Conservation (phyloP, 2,797 vertebrate species). For the Adelosebastes latens region DNA sequence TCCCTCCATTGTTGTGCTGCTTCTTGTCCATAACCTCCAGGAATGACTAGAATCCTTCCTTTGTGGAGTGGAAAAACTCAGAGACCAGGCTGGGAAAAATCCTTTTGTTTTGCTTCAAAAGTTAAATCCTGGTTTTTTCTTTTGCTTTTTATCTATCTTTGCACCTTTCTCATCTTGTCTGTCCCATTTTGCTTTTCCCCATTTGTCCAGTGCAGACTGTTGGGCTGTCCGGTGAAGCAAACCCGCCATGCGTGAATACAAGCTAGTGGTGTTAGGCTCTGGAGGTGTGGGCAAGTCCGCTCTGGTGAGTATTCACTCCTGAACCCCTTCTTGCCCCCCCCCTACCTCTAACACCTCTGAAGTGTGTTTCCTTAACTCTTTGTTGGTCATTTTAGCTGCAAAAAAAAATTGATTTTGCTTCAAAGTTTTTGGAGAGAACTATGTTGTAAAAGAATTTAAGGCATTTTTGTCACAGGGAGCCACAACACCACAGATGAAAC, state of each 20-base stretch:
- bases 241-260: conserved; percentile 99
- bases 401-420: not conserved
- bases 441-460: not conserved
- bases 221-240: conserved; percentile 88
- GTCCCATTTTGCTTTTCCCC: conserved; percentile 16
- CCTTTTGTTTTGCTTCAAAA: conserved; percentile 38
- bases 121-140: not conserved
- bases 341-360: conserved; percentile 25
- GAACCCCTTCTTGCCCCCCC: conserved; percentile 17
- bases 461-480: not conserved
- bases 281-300: conserved; percentile 99
- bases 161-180: conserved; percentile 22
- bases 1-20: conserved; percentile 80
- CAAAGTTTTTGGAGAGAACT: not conserved
- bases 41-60: conserved; percentile 75
- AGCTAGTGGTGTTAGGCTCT: conserved; percentile 99
- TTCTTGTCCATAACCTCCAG: conserved; percentile 75
- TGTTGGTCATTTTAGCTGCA: conserved; percentile 17
- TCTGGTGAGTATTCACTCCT: conserved; percentile 89
- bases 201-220: conserved; percentile 81
- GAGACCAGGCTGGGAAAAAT: conserved; percentile 26
- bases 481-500: not conserved
- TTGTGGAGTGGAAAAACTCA: conserved; percentile 53
- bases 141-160: not conserved
- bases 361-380: conserved; percentile 26